These are phyloP conservation scores for Maniola hyperantus DNA, from an alignment of 2,888 invertebrate species.

Conservation along the genomic window DNA sequence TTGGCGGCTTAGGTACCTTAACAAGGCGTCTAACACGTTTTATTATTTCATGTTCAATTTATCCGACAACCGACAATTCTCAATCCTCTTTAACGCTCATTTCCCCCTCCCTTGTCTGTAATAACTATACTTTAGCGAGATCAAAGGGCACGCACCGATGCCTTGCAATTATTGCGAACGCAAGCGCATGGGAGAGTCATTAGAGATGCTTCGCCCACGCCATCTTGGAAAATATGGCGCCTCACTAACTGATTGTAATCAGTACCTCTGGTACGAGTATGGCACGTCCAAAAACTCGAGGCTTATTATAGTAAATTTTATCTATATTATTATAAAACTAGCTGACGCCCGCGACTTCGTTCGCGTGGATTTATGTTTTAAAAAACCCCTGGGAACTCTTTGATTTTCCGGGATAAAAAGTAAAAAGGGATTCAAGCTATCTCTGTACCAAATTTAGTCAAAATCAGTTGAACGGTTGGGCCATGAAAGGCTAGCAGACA, in stretches of 20 bases:
- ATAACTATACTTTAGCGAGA: conserved; percentile 76
- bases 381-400: no score
- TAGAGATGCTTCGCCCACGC: conserved; percentile 58
- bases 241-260: conserved; percentile 73
- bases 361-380: no score
- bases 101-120: conserved; percentile 75
- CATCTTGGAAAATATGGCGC: conserved; percentile 62
- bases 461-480: no score
- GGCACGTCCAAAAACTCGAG: conserved; percentile 35
- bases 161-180: conserved; percentile 75
- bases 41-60: conserved; percentile 76
- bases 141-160: conserved; percentile 78
- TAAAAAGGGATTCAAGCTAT: no score
- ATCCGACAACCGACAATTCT: conserved; percentile 66
- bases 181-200: conserved; percentile 73
- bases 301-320: not conserved
- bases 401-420: no score
- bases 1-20: conserved; percentile 43
- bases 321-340: not conserved
- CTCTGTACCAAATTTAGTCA: no score
- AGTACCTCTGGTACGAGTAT: conserved; percentile 52
- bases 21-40: conserved; percentile 61
- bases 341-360: not conserved
- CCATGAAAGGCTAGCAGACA: no score
- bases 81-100: conserved; percentile 71